Percentiles rank a stretch among this genome's conserved stretches.
Evolutionary conservation across 2,888 invertebrate species (phyloP).

Genomic region (Himalopsyche kuldschensis): DNA sequence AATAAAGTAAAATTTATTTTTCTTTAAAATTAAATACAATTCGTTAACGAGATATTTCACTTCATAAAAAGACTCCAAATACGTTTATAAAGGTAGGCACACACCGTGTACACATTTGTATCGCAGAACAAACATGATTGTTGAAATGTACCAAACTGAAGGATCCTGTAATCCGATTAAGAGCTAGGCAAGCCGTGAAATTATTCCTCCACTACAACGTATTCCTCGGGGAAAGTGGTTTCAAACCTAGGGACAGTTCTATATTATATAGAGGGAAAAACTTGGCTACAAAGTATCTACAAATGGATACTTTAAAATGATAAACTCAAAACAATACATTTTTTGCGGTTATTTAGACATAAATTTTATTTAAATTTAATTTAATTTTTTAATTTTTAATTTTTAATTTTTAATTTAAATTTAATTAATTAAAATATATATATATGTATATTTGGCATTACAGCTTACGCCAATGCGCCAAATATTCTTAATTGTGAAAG

Average conservation of each 20-base stretch:
- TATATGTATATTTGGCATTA: too few relatives aligned
- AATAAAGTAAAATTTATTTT: not conserved
- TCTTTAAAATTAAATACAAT: not conserved
- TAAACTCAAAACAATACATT: too few relatives aligned
- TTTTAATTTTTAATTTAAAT: too few relatives aligned
- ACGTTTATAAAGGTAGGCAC: not conserved
- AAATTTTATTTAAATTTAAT: too few relatives aligned
- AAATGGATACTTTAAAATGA: too few relatives aligned
- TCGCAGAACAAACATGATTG: not conserved
- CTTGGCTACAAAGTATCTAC: too few relatives aligned
- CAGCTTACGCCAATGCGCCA: too few relatives aligned
- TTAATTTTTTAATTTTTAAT: too few relatives aligned
- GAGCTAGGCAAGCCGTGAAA: conserved; percentile 17
- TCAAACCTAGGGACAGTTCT: not conserved
- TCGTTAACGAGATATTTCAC: not conserved
- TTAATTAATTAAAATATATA: too few relatives aligned
- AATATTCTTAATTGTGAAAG: too few relatives aligned
- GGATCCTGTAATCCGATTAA: conserved; percentile 10
- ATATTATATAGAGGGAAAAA: not conserved
- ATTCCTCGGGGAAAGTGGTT: not conserved
- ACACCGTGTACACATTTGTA: not conserved
- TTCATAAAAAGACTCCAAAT: not conserved
- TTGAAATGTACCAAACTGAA: not conserved
- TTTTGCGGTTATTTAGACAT: too few relatives aligned
- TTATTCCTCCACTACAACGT: conserved; percentile 7